Evolutionary conservation across 2,797 vertebrate genomes (phyloP).

Genomic region (Phrynocephalus forsythii): DNA sequence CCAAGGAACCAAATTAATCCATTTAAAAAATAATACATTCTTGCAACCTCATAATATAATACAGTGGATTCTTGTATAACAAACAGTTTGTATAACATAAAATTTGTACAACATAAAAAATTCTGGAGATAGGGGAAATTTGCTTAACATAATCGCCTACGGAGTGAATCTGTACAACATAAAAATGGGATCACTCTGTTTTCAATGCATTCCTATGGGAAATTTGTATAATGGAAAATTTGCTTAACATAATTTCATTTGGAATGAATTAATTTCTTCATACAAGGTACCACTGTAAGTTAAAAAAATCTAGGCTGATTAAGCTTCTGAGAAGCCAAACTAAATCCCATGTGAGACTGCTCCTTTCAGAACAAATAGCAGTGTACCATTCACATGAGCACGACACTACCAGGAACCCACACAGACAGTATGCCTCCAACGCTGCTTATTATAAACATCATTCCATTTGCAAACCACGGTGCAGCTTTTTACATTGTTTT

Average conservation of each 20-base stretch:
- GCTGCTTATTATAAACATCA: rapidly evolving
- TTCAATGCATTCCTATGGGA: too few relatives aligned
- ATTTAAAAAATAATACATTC: neutral
- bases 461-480: neutral
- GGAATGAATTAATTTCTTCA: too few relatives aligned
- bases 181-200: too few relatives aligned
- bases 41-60: neutral
- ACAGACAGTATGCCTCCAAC: neutral
- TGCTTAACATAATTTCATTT: too few relatives aligned
- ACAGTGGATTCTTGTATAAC: neutral
- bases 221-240: too few relatives aligned
- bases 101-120: too few relatives aligned
- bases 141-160: too few relatives aligned
- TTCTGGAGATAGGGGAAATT: too few relatives aligned
- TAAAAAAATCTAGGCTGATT: neutral
- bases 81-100: too few relatives aligned
- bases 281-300: too few relatives aligned
- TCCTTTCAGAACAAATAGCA: neutral
- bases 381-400: neutral
- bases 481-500: neutral
- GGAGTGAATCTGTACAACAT: too few relatives aligned
- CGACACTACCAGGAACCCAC: neutral
- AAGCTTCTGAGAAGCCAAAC: conserved; percentile 16
- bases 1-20: neutral
- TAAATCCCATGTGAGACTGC: neutral